phyloP scores from a whole-genome alignment of 2,113 vertebrate genomes.

The Octodon degus region DNA sequence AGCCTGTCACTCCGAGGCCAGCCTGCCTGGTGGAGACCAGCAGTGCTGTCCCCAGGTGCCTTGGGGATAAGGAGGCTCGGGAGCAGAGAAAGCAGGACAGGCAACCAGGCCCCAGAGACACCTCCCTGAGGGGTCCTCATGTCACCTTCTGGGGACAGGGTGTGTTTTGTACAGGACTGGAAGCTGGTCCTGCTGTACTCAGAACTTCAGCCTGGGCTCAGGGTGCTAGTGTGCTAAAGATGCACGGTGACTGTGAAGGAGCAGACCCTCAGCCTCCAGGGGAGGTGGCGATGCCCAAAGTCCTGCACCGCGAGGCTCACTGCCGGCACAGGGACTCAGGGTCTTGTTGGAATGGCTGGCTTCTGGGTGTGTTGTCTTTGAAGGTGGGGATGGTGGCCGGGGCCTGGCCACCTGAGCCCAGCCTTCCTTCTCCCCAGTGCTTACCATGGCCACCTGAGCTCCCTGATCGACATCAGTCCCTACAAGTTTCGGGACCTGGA shows the following conservation, averaged over 20 bases:
- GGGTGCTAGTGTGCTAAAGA: neutral
- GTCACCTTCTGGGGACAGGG: neutral
- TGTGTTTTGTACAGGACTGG: neutral
- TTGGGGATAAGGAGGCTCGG: neutral
- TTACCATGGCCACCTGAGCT: constrained; percentile 96
- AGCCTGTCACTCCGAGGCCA: neutral
- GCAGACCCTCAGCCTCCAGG: neutral
- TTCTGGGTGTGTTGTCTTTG: neutral
- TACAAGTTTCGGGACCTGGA: constrained; percentile 96
- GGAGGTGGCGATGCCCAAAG: neutral
- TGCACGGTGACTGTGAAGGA: neutral
- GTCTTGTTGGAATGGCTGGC: neutral
- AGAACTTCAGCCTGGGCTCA: neutral
- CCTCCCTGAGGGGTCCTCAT: neutral
- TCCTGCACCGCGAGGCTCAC: neutral
- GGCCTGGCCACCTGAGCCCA: neutral
- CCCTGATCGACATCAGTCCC: constrained; percentile 97
- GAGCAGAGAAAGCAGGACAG: neutral
- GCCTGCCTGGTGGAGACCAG: fast-evolving
- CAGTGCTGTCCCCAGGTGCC: neutral
- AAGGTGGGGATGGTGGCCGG: neutral
- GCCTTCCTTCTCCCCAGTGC: constrained; percentile 84
- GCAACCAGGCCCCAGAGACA: neutral
- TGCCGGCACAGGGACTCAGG: neutral
- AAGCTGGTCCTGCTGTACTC: neutral